Evolutionary conservation across 2,888 invertebrate genomes (phyloP).

Genomic region (Callyntrura sp.): DNA sequence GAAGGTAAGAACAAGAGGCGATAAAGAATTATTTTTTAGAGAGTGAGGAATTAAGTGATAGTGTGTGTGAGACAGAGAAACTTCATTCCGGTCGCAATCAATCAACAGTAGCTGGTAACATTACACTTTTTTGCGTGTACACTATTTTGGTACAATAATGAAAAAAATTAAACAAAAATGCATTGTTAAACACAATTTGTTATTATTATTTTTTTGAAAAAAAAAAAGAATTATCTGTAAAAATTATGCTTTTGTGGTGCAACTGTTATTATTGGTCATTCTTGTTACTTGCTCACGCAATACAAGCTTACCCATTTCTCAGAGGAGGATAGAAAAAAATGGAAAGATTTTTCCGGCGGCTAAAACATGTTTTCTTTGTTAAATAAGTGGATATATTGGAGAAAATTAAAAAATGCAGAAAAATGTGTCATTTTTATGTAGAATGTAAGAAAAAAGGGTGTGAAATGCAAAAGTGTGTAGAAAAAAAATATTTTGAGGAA

Average conservation of each 20-base stretch:
- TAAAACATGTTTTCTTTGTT: too few species aligned
- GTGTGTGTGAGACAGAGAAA: slow-evolving; percentile 36
- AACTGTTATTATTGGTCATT: background rate
- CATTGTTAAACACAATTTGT: too few species aligned
- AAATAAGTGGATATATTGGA: too few species aligned
- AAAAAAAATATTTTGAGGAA: too few species aligned
- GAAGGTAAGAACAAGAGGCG: too few species aligned
- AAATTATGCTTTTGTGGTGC: background rate
- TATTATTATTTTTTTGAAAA: background rate
- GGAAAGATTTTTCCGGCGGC: too few species aligned
- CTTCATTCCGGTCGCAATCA: slow-evolving; percentile 37
- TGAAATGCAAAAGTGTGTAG: too few species aligned
- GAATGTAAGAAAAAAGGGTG: background rate
- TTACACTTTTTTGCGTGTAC: too few species aligned
- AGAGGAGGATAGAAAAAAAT: too few species aligned
- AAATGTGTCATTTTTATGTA: background rate
- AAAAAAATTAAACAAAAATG: background rate
- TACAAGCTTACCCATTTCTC: too few species aligned
- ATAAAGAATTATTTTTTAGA: background rate
- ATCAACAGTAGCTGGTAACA: too few species aligned
- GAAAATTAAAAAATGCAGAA: background rate
- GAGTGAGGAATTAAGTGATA: slow-evolving; percentile 33
- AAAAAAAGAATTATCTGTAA: background rate
- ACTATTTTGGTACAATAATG: too few species aligned
- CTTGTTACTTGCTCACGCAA: background rate